phyloP scores from a whole-genome alignment of 2,797 vertebrate species.

The Leptodactylus fallax region DNA sequence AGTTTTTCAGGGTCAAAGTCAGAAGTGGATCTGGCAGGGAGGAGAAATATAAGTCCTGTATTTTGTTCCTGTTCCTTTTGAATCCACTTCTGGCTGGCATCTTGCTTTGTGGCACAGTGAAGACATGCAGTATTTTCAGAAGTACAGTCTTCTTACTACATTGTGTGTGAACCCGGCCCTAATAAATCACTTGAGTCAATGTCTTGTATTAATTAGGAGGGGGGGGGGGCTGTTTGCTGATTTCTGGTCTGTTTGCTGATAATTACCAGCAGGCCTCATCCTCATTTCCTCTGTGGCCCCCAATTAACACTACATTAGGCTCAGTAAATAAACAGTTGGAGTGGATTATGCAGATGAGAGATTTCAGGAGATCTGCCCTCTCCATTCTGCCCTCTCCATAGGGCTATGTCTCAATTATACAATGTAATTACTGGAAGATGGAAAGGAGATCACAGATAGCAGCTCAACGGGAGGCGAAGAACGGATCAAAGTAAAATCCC shows the following conservation, averaged over 20 bases:
- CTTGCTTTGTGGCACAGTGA: too few species aligned
- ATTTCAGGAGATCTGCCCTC: background rate
- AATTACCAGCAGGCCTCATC: constrained; percentile 66
- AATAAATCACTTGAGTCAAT: background rate
- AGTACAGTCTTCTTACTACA: background rate
- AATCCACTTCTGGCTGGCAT: too few species aligned
- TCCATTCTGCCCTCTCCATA: background rate
- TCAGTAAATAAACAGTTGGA: constrained; percentile 40
- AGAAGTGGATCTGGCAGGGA: too few species aligned
- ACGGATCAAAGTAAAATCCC: too few species aligned
- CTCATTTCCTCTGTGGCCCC: constrained; percentile 47
- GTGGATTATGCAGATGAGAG: constrained; percentile 26
- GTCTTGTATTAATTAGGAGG: constrained; percentile 26
- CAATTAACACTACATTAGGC: constrained; percentile 38
- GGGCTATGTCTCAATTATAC: background rate
- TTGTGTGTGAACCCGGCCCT: background rate
- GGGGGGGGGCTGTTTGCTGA: constrained; percentile 32
- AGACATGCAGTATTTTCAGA: too few species aligned
- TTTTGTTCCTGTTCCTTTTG: too few species aligned
- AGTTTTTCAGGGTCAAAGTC: too few species aligned
- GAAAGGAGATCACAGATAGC: too few species aligned
- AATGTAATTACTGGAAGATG: background rate
- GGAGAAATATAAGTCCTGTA: too few species aligned
- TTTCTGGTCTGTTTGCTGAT: constrained; percentile 64
- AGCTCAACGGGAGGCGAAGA: background rate